These are phyloP conservation scores for Cynaeus angustus DNA, from an alignment of 2,888 invertebrate species.

Conservation along the genomic window DNA sequence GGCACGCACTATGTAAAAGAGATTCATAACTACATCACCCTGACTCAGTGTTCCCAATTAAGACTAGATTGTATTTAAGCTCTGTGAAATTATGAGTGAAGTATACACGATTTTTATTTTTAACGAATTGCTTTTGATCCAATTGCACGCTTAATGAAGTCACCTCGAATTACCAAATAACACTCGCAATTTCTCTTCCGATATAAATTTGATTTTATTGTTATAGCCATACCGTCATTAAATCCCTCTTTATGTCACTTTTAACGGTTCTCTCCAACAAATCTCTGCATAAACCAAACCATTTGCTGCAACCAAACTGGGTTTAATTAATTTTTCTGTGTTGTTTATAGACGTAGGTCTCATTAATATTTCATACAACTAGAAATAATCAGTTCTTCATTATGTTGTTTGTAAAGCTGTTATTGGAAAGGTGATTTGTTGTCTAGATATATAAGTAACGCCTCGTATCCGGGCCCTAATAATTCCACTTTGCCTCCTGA, in stretches of 20 bases:
- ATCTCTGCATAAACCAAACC: constrained; percentile 5
- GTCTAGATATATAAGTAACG: constrained; percentile 19
- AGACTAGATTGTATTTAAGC: too few species aligned
- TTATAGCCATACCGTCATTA: constrained; percentile 17
- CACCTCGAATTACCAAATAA: neutral
- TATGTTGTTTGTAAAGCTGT: constrained; percentile 40
- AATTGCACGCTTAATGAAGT: neutral
- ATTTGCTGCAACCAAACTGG: neutral
- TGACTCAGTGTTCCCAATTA: too few species aligned
- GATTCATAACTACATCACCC: too few species aligned
- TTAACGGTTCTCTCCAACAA: constrained; percentile 9
- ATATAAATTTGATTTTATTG: constrained; percentile 23
- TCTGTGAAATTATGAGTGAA: too few species aligned
- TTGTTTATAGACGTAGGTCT: neutral
- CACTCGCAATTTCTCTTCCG: constrained; percentile 1
- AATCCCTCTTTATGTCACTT: constrained; percentile 12
- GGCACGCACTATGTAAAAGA: too few species aligned
- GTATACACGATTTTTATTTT: too few species aligned
- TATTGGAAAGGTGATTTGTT: constrained; percentile 42
- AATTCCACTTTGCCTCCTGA: constrained; percentile 46
- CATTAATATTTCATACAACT: constrained; percentile 34
- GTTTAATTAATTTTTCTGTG: constrained; percentile 21
- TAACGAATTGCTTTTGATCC: too few species aligned
- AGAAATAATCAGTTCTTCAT: constrained; percentile 43
- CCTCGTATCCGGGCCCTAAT: constrained; percentile 39